Percentiles rank a stretch among this genome's conserved stretches.
Evolutionary conservation across 2,113 vertebrate species (phyloP).

Genomic region (Saguinus midas): DNA sequence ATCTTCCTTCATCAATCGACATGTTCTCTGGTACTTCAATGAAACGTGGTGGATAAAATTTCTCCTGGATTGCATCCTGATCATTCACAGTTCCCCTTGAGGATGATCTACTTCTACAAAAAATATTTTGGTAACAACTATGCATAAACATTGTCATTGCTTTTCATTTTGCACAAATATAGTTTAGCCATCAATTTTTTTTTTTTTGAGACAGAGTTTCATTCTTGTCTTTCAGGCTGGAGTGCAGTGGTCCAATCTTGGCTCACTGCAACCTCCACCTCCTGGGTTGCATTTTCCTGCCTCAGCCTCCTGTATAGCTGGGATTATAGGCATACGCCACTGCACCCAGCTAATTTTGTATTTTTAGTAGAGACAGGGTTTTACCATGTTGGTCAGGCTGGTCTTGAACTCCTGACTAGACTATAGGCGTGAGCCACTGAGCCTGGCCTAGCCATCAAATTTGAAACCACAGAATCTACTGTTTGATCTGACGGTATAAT

Average conservation of each 20-base stretch:
- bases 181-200: background rate
- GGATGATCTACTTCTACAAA: slow-evolving; percentile 89
- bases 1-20: slow-evolving; percentile 93
- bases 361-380: too few species aligned
- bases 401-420: too few species aligned
- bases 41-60: slow-evolving; percentile 95
- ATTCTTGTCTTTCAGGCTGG: too few species aligned
- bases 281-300: too few species aligned
- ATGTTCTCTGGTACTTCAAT: slow-evolving; percentile 93
- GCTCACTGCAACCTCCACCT: too few species aligned
- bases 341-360: too few species aligned
- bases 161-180: slow-evolving; percentile 29
- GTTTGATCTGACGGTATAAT: background rate
- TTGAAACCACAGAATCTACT: background rate
- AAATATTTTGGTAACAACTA: slow-evolving; percentile 26
- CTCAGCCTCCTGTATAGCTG: too few species aligned
- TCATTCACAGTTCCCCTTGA: slow-evolving; percentile 87
- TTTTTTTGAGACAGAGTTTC: too few species aligned
- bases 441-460: background rate
- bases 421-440: too few species aligned
- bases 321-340: too few species aligned
- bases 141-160: background rate
- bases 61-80: slow-evolving; percentile 93
- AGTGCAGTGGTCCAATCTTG: too few species aligned
- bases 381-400: too few species aligned